These are phyloP conservation scores for Neomicropteryx cornuta DNA, from an alignment of 1,140 invertebrate genomes.

Conservation along the genomic window DNA sequence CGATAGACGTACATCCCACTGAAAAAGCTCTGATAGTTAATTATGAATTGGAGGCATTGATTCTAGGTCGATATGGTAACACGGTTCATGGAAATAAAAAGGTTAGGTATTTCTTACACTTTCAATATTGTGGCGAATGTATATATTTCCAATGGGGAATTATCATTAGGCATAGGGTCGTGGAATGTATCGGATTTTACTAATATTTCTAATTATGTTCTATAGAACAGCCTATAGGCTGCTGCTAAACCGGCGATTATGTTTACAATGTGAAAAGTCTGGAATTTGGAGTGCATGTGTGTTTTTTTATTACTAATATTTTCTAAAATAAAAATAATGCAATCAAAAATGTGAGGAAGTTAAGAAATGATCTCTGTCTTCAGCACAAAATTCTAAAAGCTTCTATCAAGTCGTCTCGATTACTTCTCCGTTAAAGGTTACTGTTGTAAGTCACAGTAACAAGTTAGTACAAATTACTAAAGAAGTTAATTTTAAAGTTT, in stretches of 20 bases:
- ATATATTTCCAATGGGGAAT: neutral
- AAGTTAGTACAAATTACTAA: no score
- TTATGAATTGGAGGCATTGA: constrained; percentile 80
- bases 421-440: no score
- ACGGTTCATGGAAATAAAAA: constrained; percentile 78
- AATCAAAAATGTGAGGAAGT: no score
- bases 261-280: neutral
- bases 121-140: constrained; percentile 4
- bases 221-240: neutral
- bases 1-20: constrained; percentile 82
- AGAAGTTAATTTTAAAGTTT: no score
- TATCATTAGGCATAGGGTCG: no score
- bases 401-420: no score
- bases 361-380: no score
- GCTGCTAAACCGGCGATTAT: neutral
- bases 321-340: no score
- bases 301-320: no score
- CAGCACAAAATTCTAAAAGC: no score
- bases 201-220: neutral
- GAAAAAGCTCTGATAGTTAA: constrained; percentile 84
- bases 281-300: neutral
- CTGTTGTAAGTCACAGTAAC: no score
- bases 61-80: constrained; percentile 73
- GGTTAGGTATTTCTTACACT: constrained; percentile 32
- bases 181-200: neutral